Evolutionary conservation across 2,797 vertebrate genomes (phyloP).

Genomic region (Fistularia tabacaria): DNA sequence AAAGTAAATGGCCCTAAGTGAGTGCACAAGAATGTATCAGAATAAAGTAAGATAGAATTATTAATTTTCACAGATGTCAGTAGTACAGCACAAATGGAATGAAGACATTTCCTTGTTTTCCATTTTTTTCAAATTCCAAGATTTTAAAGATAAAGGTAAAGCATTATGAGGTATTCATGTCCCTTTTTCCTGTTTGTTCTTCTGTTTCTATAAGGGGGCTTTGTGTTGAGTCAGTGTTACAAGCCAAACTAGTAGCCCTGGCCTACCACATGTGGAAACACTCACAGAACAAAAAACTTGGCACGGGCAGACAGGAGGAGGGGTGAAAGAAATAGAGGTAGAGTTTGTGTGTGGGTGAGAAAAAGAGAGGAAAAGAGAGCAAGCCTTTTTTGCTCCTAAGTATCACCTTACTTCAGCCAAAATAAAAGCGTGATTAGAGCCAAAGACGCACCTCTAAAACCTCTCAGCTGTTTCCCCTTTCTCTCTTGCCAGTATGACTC

Average conservation of each 20-base stretch:
- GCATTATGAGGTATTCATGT: conserved; percentile 49
- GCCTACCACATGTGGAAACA: conserved; percentile 73
- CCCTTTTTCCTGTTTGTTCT: conserved; percentile 56
- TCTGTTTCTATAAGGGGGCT: conserved; percentile 64
- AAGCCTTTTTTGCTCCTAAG: conserved; percentile 40
- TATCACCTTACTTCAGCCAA: conserved; percentile 67
- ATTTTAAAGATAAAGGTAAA: conserved; percentile 40
- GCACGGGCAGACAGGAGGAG: conserved; percentile 46
- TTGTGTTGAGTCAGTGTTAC: conserved; percentile 69
- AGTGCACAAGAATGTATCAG: too few species aligned
- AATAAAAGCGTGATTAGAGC: conserved; percentile 68
- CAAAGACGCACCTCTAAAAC: conserved; percentile 66
- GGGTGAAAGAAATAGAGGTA: conserved; percentile 33
- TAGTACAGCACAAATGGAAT: background rate
- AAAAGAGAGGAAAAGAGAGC: conserved; percentile 14
- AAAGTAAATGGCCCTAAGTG: background rate
- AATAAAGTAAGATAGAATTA: too few species aligned
- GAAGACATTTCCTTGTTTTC: conserved; percentile 1
- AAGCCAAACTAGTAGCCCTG: conserved; percentile 73
- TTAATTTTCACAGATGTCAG: too few species aligned
- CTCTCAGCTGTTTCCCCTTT: conserved; percentile 73
- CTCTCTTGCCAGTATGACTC: conserved; percentile 64
- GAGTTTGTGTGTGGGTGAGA: conserved; percentile 27
- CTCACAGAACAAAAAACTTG: conserved; percentile 69
- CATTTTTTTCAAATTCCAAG: conserved; percentile 2